Evolutionary conservation across 2,797 vertebrate species (phyloP), one percentile per base, ranked within the genome.

Genomic region (Poeciliopsis gracilis): DNA sequence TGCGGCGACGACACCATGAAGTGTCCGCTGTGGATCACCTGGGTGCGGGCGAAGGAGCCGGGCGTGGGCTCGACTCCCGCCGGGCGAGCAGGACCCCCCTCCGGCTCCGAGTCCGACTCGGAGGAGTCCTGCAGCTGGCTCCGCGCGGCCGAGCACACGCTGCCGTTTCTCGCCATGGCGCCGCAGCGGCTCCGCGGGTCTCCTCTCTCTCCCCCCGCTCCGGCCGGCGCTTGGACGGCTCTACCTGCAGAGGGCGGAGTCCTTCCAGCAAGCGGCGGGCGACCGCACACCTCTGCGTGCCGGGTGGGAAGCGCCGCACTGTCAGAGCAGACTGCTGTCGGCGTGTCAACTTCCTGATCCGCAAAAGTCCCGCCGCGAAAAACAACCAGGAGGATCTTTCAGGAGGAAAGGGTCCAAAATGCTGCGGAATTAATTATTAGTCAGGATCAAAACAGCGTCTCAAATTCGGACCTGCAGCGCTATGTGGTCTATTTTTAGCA

Each of bases 1-100:
- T 99, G 98, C 0, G 98, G 98, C 1, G 97, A 98, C 0, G 98
- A 99, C 86, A 99, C 97, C 98, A 99, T 99, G 92, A 99, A 99
- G 94, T 99, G 98, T 0, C 98, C 98, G 73, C 98, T 99, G 95
- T 99, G 98, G 91, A 99, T 99, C 78, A 99, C 97, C 92, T 99
- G 98, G 0, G 92, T 87, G 71, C 93, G 82, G 63, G 89, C 87
- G 59, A 94, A 84, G 0, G 83, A 73, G 0, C 76, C 87, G 0
- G 74, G 0, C 0, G 53, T 28, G 0, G 90, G 73, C 9, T 88
- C 93, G 13, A 75, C 1, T 2, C 87, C 90, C 23, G 90, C 81
- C 16, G 47, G 76, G n/a, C 81, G 85, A 2, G 51, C 79, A 0
- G 80, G 85, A 0, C 86, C 91, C 11, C 81, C 90, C 0, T 95